These are phyloP conservation scores for Masnerella sp. DNA, from an alignment of 2,888 invertebrate genomes.

Conservation along the genomic window DNA sequence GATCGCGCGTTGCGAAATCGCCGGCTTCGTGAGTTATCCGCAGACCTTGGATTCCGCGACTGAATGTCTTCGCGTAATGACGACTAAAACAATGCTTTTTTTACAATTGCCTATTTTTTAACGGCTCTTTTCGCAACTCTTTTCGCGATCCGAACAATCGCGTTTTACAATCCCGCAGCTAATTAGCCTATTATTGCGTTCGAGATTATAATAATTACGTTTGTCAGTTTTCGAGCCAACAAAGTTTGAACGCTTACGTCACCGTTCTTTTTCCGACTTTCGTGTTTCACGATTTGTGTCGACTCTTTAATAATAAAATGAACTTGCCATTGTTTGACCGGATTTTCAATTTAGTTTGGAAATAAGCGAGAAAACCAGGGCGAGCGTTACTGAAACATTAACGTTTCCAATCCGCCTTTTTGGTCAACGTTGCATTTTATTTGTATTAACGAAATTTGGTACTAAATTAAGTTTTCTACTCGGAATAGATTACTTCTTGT, in stretches of 20 bases:
- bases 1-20: slow-evolving; percentile 59
- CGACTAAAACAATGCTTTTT: slow-evolving; percentile 51
- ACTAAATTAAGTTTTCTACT: too few species aligned
- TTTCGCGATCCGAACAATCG: slow-evolving; percentile 39
- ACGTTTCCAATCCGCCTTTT: too few species aligned
- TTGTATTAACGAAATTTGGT: too few species aligned
- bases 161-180: slow-evolving; percentile 36
- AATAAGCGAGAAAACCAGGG: too few species aligned
- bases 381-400: too few species aligned
- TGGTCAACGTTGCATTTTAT: too few species aligned
- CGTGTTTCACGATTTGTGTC: slow-evolving; percentile 2
- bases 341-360: too few species aligned
- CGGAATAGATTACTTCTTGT: too few species aligned
- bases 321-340: background rate
- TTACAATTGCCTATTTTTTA: slow-evolving; percentile 36
- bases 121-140: slow-evolving; percentile 38
- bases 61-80: slow-evolving; percentile 45
- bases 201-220: slow-evolving; percentile 27
- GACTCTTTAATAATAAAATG: background rate
- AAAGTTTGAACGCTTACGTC: slow-evolving; percentile 17
- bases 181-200: slow-evolving; percentile 49
- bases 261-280: slow-evolving; percentile 23
- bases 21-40: slow-evolving; percentile 34
- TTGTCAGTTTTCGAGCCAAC: background rate
- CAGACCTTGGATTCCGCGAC: slow-evolving; percentile 55